Conservation (phyloP, 2,113 vertebrate species). For the Synchiropus splendidus region DNA sequence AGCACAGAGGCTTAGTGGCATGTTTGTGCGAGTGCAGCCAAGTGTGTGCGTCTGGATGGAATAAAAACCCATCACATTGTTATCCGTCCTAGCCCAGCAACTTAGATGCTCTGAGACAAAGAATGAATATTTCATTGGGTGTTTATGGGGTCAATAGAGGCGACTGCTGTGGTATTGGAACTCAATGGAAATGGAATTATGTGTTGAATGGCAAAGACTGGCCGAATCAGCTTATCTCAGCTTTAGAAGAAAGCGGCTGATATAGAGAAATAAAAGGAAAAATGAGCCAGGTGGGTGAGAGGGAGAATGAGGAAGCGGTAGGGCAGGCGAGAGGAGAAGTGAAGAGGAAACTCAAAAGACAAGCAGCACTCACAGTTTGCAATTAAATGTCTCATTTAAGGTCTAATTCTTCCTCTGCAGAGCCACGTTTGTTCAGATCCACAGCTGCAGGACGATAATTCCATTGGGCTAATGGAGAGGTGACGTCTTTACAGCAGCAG, state of each 20-base stretch:
- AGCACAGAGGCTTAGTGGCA: slow-evolving; percentile 14
- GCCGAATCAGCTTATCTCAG: slow-evolving; percentile 50
- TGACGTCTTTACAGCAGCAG: slow-evolving; percentile 39
- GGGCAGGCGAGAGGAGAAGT: slow-evolving; percentile 16
- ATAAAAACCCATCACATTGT: slow-evolving; percentile 28
- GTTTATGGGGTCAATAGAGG: slow-evolving; percentile 51
- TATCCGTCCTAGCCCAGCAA: slow-evolving; percentile 46
- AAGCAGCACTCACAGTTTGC: slow-evolving; percentile 56
- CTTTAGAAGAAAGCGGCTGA: slow-evolving; percentile 37
- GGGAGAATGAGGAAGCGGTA: slow-evolving; percentile 18
- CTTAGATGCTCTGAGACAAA: slow-evolving; percentile 50
- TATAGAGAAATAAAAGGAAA: slow-evolving; percentile 21
- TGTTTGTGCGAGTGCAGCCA: slow-evolving; percentile 1
- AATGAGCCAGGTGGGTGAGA: slow-evolving; percentile 3
- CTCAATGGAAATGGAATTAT: slow-evolving; percentile 55
- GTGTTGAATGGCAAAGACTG: slow-evolving; percentile 34
- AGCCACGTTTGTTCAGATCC: slow-evolving; percentile 55
- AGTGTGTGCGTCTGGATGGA: not conserved
- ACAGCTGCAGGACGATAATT: slow-evolving; percentile 51
- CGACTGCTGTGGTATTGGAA: slow-evolving; percentile 45
- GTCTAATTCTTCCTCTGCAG: slow-evolving; percentile 65
- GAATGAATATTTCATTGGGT: slow-evolving; percentile 65
- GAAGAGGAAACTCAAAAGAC: slow-evolving; percentile 21
- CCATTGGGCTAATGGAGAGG: slow-evolving; percentile 49
- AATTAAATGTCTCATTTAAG: slow-evolving; percentile 75